phyloP scores from a whole-genome alignment of 2,888 invertebrate genomes.

The Pyrrhosoma nymphula region DNA sequence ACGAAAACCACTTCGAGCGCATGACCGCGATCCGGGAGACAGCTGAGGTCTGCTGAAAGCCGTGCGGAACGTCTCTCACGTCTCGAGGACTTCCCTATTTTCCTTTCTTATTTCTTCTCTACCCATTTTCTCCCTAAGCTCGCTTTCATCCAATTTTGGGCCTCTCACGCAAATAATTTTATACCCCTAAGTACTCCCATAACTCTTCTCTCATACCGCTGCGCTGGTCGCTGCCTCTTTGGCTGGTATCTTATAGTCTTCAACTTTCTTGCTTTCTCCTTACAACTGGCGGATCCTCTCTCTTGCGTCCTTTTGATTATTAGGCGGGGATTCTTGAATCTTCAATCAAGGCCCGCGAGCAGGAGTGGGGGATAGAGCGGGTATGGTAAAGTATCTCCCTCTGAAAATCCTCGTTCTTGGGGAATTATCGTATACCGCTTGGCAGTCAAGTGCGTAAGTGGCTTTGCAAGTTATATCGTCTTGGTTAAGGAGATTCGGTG shows the following conservation, averaged over 20 bases:
- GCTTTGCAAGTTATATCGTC: too few relatives aligned
- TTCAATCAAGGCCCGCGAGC: too few relatives aligned
- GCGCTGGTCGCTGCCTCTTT: not conserved
- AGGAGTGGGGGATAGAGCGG: too few relatives aligned
- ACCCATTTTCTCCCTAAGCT: not conserved
- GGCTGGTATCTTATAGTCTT: not conserved
- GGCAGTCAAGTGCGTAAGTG: too few relatives aligned
- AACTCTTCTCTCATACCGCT: not conserved
- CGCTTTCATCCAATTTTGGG: not conserved
- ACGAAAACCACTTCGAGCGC: not conserved
- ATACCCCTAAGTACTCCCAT: not conserved
- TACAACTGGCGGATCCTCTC: not conserved
- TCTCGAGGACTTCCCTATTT: not conserved
- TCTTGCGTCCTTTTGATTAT: not conserved
- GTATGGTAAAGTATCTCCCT: too few relatives aligned
- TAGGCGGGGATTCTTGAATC: too few relatives aligned
- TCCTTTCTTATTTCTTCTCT: not conserved
- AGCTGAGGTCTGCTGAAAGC: not conserved
- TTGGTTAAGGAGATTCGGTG: too few relatives aligned
- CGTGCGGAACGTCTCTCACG: not conserved
- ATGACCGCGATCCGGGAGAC: not conserved
- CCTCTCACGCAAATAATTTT: not conserved
- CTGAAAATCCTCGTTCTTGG: too few relatives aligned
- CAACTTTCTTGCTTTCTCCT: not conserved
- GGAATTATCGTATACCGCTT: too few relatives aligned